Evolutionary conservation across 2,888 invertebrate species (phyloP).

Genomic region (Chloroclysta siterata): DNA sequence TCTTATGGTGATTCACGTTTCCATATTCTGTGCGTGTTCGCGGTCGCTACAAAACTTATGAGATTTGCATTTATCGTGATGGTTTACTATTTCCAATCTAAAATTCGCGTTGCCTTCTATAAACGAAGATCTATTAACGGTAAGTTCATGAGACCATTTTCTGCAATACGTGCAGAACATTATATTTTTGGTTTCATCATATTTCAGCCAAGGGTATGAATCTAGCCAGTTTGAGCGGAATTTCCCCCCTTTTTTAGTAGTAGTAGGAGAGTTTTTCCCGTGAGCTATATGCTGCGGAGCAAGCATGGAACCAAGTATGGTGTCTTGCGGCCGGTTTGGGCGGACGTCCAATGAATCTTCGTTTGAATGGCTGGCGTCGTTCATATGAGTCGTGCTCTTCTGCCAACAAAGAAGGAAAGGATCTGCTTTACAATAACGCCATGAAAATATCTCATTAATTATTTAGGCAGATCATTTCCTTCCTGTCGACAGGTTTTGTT

Average conservation of each 20-base stretch:
- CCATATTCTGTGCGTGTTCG: slow-evolving; percentile 56
- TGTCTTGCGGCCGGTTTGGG: slow-evolving; percentile 48
- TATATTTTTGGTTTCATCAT: slow-evolving; percentile 87
- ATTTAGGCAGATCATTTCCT: slow-evolving; percentile 79
- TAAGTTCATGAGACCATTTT: slow-evolving; percentile 87
- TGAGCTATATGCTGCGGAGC: slow-evolving; percentile 60
- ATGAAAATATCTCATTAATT: slow-evolving; percentile 30
- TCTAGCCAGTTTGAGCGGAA: slow-evolving; percentile 89
- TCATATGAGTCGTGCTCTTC: slow-evolving; percentile 60
- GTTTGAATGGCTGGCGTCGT: slow-evolving; percentile 47
- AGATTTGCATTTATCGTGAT: slow-evolving; percentile 91
- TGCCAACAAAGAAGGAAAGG: slow-evolving; percentile 90
- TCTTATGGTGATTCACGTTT: slow-evolving; percentile 17
- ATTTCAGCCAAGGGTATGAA: slow-evolving; percentile 89
- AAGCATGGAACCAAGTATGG: slow-evolving; percentile 56
- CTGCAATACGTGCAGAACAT: slow-evolving; percentile 91
- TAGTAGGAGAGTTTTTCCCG: slow-evolving; percentile 43
- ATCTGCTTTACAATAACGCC: slow-evolving; percentile 66
- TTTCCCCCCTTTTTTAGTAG: slow-evolving; percentile 85
- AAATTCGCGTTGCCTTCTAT: slow-evolving; percentile 92
- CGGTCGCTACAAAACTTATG: slow-evolving; percentile 87
- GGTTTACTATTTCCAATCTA: slow-evolving; percentile 90
- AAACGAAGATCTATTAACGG: slow-evolving; percentile 90
- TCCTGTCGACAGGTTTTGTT: slow-evolving; percentile 57
- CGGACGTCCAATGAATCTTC: slow-evolving; percentile 52